A percentile compares a stretch with the other conserved stretches of the same genome.
Conservation (phyloP, 2,113 vertebrate species). For the Oostethus manadensis region DNA sequence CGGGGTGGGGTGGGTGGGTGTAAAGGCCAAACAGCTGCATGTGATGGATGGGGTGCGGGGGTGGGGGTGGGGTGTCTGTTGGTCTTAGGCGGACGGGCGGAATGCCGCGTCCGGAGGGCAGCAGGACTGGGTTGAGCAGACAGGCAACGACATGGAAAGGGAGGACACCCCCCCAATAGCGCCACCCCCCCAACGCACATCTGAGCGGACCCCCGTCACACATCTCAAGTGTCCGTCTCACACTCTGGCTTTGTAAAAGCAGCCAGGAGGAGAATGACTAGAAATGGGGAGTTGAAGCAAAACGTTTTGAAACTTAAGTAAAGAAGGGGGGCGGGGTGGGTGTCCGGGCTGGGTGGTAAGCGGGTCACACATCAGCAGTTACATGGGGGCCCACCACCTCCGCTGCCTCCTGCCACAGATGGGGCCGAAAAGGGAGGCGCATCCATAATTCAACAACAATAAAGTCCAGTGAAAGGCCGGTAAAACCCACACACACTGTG, state of each 20-base stretch:
- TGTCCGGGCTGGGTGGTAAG: constrained; percentile 15
- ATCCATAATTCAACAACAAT: constrained; percentile 77
- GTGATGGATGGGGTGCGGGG: constrained; percentile 4
- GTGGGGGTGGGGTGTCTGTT: constrained; percentile 15
- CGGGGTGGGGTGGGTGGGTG: too few relatives aligned
- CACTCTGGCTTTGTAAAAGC: constrained; percentile 38
- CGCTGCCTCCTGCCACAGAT: constrained; percentile 48
- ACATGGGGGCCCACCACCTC: constrained; percentile 32
- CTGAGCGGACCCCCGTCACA: constrained; percentile 25
- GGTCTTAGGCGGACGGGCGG: constrained; percentile 30
- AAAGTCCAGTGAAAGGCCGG: constrained; percentile 71
- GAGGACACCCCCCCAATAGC: constrained; percentile 20
- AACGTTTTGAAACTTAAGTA: constrained; percentile 12
- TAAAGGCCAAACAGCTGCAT: constrained; percentile 27
- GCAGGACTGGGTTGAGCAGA: constrained; percentile 36
- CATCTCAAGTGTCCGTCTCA: constrained; percentile 41
- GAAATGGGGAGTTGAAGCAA: constrained; percentile 31
- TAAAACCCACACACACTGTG: constrained; percentile 51
- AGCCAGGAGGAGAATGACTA: constrained; percentile 39
- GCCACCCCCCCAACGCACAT: constrained; percentile 18
- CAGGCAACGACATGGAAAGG: constrained; percentile 55
- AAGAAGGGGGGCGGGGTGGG: constrained; percentile 2
- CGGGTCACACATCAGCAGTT: constrained; percentile 48
- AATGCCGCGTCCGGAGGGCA: constrained; percentile 50
- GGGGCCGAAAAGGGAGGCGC: constrained; percentile 41